Conservation (phyloP, 2,888 invertebrate genomes). For the Eupithecia insigniata region DNA sequence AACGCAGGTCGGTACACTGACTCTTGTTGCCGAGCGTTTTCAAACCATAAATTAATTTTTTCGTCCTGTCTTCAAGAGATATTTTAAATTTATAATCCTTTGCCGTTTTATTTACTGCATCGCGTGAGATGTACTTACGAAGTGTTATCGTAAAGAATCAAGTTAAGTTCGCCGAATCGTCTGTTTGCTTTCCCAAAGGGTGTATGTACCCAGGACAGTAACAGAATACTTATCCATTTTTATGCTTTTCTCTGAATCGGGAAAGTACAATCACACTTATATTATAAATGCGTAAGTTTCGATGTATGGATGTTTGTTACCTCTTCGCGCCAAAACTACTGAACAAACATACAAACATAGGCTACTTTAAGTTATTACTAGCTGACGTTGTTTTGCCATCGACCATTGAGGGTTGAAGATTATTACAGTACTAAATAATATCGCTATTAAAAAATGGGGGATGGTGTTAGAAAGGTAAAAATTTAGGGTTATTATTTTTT, state of each 20-base stretch:
- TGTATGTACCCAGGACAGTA: slow-evolving; percentile 5
- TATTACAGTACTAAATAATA: too few relatives aligned
- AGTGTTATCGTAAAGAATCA: not conserved
- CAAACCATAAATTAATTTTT: not conserved
- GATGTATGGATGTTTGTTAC: too few relatives aligned
- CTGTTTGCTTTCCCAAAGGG: slow-evolving; percentile 6
- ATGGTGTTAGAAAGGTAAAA: too few relatives aligned
- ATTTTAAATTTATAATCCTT: not conserved
- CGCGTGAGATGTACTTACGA: not conserved
- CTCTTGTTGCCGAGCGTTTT: not conserved
- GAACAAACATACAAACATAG: too few relatives aligned
- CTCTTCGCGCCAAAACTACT: too few relatives aligned
- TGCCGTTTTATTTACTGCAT: not conserved
- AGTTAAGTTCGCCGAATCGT: slow-evolving; percentile 10
- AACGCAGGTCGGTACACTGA: not conserved
- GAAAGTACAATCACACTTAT: too few relatives aligned
- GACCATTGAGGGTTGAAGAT: too few relatives aligned
- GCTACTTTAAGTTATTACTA: too few relatives aligned
- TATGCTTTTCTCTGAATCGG: slow-evolving; percentile 14
- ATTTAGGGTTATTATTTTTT: too few relatives aligned
- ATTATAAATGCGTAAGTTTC: too few relatives aligned
- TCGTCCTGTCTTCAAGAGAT: not conserved
- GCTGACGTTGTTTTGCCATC: too few relatives aligned
- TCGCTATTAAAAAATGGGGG: too few relatives aligned
- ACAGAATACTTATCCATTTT: not conserved